phyloP scores from a whole-genome alignment of 2,888 invertebrate species.

The Heliconius charithonia region DNA sequence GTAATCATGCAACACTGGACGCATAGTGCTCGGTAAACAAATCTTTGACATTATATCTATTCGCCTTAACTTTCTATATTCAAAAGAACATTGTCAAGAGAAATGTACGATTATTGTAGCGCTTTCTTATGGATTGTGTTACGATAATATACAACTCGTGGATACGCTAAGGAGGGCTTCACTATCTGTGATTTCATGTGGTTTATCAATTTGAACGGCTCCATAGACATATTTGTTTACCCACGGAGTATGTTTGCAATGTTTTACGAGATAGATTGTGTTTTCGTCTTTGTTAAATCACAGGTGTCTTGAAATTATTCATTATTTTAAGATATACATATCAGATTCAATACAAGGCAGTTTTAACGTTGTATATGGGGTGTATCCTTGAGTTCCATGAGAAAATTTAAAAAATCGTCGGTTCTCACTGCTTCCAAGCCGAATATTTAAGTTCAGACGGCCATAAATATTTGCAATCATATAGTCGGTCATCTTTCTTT shows the following conservation, averaged over 20 bases:
- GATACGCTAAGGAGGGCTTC: slow-evolving; percentile 69
- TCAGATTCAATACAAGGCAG: not conserved
- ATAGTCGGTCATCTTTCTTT: slow-evolving; percentile 79
- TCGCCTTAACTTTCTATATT: slow-evolving; percentile 80
- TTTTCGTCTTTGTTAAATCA: slow-evolving; percentile 47
- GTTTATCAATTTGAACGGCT: slow-evolving; percentile 76
- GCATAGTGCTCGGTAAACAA: slow-evolving; percentile 77
- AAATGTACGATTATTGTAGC: slow-evolving; percentile 81
- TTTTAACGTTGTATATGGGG: not conserved
- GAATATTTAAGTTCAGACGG: slow-evolving; percentile 54
- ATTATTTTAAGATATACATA: slow-evolving; percentile 1
- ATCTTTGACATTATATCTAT: slow-evolving; percentile 81
- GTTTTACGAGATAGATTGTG: slow-evolving; percentile 62
- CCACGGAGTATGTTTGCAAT: slow-evolving; percentile 65
- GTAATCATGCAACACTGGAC: slow-evolving; percentile 74
- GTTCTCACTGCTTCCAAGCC: slow-evolving; percentile 63
- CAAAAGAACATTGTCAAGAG: slow-evolving; percentile 82
- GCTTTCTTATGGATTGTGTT: slow-evolving; percentile 80
- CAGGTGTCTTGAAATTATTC: slow-evolving; percentile 43
- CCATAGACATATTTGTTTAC: slow-evolving; percentile 73
- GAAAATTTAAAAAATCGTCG: slow-evolving; percentile 39
- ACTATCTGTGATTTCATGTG: slow-evolving; percentile 76
- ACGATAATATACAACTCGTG: slow-evolving; percentile 78
- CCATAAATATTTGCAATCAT: slow-evolving; percentile 74
- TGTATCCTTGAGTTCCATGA: not conserved